Evolutionary conservation across 2,797 vertebrate genomes (phyloP).

Genomic region (Arremon aurantiirostris): DNA sequence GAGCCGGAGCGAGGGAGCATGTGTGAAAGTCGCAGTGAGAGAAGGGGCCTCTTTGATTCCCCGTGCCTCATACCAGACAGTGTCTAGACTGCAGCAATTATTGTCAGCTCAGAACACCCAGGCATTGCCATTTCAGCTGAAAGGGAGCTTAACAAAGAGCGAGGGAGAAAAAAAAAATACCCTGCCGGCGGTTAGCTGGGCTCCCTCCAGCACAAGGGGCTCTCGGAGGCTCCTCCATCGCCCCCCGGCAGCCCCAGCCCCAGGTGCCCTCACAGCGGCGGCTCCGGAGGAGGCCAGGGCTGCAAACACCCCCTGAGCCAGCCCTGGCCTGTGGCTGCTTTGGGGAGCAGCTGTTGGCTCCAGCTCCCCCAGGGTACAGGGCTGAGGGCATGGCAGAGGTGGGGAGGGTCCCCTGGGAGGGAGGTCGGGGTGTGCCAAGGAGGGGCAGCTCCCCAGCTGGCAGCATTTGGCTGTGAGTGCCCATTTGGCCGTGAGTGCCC

Average conservation of each 20-base stretch:
- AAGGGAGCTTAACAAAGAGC: constrained; percentile 86
- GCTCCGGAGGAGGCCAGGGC: neutral
- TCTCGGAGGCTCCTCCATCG: neutral
- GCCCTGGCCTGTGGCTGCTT: rapidly evolving
- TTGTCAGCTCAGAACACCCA: constrained; percentile 90
- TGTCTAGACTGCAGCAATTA: constrained; percentile 96
- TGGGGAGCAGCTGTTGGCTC: neutral
- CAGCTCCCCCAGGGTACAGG: neutral
- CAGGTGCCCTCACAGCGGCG: neutral
- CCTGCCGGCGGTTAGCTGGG: constrained; percentile 37
- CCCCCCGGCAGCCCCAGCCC: neutral
- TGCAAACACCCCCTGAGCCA: rapidly evolving
- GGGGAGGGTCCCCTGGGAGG: rapidly evolving
- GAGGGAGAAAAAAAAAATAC: constrained; percentile 63
- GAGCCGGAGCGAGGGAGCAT: constrained; percentile 56
- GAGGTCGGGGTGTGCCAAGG: rapidly evolving
- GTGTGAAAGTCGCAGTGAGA: constrained; percentile 67
- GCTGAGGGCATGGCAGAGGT: neutral
- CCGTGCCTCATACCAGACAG: constrained; percentile 85
- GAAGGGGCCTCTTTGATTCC: constrained; percentile 74
- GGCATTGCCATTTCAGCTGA: constrained; percentile 86
- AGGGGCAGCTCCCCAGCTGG: neutral
- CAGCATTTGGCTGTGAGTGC: rapidly evolving
- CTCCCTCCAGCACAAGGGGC: constrained; percentile 48
- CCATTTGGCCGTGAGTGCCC: no score